Evolutionary conservation across 2,888 invertebrate species (phyloP).

Genomic region (Drosophila atripex): DNA sequence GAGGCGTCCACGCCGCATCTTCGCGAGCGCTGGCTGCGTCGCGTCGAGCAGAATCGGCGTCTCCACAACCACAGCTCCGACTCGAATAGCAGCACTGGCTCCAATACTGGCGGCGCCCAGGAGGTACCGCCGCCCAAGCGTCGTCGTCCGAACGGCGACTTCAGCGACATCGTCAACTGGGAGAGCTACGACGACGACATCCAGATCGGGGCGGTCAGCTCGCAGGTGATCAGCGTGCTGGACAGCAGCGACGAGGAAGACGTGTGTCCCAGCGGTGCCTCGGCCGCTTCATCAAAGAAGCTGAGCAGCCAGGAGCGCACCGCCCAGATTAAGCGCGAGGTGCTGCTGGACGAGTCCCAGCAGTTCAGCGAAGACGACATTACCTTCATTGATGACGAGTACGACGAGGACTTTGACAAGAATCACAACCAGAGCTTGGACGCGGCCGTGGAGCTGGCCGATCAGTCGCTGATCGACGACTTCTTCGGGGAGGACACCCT

Average conservation of each 20-base stretch:
- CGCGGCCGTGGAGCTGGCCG: slow-evolving; percentile 71
- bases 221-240: slow-evolving; percentile 61
- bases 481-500: slow-evolving; percentile 81
- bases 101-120: slow-evolving; percentile 20
- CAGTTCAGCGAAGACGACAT: slow-evolving; percentile 73
- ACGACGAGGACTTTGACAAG: slow-evolving; percentile 52
- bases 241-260: slow-evolving; percentile 61
- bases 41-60: not conserved
- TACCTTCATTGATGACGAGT: slow-evolving; percentile 79
- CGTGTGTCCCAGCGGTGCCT: not conserved
- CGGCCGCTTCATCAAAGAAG: not conserved
- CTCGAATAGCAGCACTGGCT: not conserved
- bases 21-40: not conserved
- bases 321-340: slow-evolving; percentile 80
- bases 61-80: not conserved
- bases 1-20: not conserved
- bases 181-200: slow-evolving; percentile 79
- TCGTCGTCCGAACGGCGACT: slow-evolving; percentile 41
- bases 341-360: slow-evolving; percentile 73
- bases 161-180: slow-evolving; percentile 32
- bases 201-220: slow-evolving; percentile 50
- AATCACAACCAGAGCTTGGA: slow-evolving; percentile 25
- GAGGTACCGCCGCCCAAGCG: slow-evolving; percentile 45
- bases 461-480: slow-evolving; percentile 81
- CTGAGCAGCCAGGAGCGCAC: slow-evolving; percentile 72